Evolutionary conservation across 2,888 invertebrate genomes (phyloP), one percentile per base, ranked within the genome.

Genomic region (Metallyticus violacea): DNA sequence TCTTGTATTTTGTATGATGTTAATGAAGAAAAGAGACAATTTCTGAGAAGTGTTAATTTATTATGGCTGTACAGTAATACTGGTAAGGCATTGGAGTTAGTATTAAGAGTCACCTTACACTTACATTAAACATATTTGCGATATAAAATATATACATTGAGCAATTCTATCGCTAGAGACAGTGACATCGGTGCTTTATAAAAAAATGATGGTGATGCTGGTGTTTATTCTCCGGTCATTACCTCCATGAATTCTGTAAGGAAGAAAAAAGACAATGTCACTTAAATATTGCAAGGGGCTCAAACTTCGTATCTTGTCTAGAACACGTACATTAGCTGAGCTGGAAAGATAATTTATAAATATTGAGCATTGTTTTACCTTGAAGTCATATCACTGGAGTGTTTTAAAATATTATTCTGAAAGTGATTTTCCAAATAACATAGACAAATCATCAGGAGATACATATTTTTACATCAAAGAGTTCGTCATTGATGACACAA

Each of bases 221-320:
- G 27, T 26, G 3, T 77, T 85, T 96, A 95, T 88, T 96, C 96
- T 87, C 96, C 96, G 29, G 96, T 96, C 96, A 96, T 96, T 86
- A 96, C 96, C 92, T 96, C 96, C 96, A 96, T 96, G 91, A 96
- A 96, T 93, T 96, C 96, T 96, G 93, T 77, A 93, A 94, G 89
- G 88, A 89, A 89, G 22, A 1, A 3, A 40, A 27, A 62, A 86
- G 26, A n/a, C 9, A 79, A 1, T 1, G 1, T n/a, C n/a, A n/a
- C n/a, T n/a, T n/a, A n/a, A n/a, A n/a, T n/a, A n/a, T n/a, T n/a
- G n/a, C n/a, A n/a, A n/a, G n/a, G n/a, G n/a, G n/a, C n/a, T n/a
- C n/a, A n/a, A n/a, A n/a, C n/a, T n/a, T n/a, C n/a, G n/a, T n/a
- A n/a, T n/a, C n/a, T n/a, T n/a, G n/a, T n/a, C n/a, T n/a, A n/a